Evolutionary conservation across 2,888 invertebrate genomes (phyloP).

Genomic region (Tolmerus cingulatus): DNA sequence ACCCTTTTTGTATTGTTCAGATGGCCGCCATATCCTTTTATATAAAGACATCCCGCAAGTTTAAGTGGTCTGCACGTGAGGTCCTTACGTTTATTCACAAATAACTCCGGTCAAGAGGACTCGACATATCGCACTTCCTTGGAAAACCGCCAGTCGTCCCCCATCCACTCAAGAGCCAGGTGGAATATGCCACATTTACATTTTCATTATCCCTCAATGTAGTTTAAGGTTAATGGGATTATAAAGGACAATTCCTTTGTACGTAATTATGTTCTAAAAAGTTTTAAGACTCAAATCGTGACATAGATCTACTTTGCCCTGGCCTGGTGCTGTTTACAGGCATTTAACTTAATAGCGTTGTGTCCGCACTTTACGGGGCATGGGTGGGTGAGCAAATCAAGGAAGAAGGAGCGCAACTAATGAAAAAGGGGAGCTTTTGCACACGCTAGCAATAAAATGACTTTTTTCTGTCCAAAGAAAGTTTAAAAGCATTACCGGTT

Average conservation of each 20-base stretch:
- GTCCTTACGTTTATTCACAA: neutral
- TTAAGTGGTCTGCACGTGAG: neutral
- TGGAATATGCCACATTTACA: constrained; percentile 34
- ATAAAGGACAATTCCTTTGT: constrained; percentile 31
- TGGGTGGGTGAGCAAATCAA: neutral
- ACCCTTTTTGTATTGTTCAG: neutral
- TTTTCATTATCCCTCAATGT: constrained; percentile 40
- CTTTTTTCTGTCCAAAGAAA: neutral
- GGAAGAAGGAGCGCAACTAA: neutral
- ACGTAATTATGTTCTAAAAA: constrained; percentile 40
- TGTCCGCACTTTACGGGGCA: neutral
- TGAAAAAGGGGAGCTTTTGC: neutral
- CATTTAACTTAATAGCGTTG: constrained; percentile 18
- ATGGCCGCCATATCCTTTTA: neutral
- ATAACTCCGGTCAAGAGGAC: neutral
- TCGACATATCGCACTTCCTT: neutral
- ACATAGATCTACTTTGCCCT: neutral
- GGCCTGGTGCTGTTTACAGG: neutral
- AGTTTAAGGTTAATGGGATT: constrained; percentile 41
- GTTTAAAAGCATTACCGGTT: neutral
- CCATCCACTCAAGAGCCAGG: constrained; percentile 6
- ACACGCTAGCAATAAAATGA: neutral
- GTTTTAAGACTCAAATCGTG: constrained; percentile 28
- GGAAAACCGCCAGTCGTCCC: neutral
- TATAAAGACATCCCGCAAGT: neutral